Percentiles rank a stretch among this genome's conserved stretches.
Conservation (phyloP, 2,888 invertebrate species). For the Caenorhabditis macrosperma region DNA sequence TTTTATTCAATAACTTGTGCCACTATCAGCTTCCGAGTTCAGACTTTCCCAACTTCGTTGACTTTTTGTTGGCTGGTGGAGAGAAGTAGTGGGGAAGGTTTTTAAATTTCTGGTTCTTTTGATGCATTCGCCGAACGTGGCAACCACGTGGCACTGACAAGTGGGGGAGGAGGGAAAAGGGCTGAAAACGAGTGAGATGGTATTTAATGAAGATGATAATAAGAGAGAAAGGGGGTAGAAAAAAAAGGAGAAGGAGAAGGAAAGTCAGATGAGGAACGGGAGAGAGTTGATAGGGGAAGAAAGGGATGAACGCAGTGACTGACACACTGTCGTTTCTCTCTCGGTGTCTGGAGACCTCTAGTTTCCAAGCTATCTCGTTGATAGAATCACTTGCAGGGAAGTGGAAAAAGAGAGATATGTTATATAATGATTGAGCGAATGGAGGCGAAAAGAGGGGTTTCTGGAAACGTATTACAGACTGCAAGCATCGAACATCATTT, state of each 20-base stretch:
- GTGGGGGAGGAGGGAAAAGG: conserved; percentile 10
- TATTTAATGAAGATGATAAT: not conserved
- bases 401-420: too few species aligned
- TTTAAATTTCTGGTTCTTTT: conserved; percentile 39
- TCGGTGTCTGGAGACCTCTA: too few species aligned
- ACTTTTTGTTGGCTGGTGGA: conserved; percentile 16
- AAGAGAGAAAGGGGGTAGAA: conserved; percentile 1
- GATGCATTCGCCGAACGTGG: conserved; percentile 54
- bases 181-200: too few species aligned
- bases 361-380: too few species aligned
- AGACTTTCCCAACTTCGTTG: too few species aligned
- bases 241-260: conserved; percentile 9
- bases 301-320: conserved; percentile 19
- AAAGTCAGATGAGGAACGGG: too few species aligned
- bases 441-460: too few species aligned
- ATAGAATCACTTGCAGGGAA: too few species aligned
- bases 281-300: not conserved
- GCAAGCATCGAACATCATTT: too few species aligned
- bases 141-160: conserved; percentile 43
- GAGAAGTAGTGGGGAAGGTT: conserved; percentile 46
- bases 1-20: not conserved
- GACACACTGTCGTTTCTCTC: conserved; percentile 38
- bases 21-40: not conserved
- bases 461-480: too few species aligned
- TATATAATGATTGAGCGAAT: too few species aligned